Conservation (phyloP, 2,113 vertebrate species). For the Parus major region DNA sequence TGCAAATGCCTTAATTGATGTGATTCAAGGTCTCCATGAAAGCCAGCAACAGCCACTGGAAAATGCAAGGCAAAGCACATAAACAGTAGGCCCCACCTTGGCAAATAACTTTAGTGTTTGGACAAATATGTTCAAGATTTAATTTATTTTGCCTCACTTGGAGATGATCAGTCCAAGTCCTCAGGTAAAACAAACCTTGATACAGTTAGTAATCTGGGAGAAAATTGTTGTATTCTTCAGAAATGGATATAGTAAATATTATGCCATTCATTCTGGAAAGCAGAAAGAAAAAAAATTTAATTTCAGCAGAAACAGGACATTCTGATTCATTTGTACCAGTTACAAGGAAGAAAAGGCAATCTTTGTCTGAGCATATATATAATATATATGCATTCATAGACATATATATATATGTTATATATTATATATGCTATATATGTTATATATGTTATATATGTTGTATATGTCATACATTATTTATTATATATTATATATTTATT, state of each 20-base stretch:
- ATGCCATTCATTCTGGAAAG: neutral
- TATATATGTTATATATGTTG: no score
- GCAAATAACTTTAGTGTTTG: neutral
- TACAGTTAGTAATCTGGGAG: neutral
- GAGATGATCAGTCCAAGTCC: neutral
- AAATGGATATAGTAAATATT: neutral
- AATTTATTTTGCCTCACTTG: neutral
- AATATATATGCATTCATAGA: no score
- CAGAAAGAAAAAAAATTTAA: neutral
- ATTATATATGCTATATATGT: no score
- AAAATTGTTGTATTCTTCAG: neutral
- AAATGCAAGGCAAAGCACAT: neutral
- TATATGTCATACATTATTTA: no score
- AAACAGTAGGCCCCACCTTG: neutral
- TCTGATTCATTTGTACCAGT: neutral
- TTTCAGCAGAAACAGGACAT: neutral
- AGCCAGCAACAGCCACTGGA: rapidly evolving
- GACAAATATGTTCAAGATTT: neutral
- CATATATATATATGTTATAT: no score
- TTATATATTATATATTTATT: no score
- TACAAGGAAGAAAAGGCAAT: neutral
- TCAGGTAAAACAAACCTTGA: neutral
- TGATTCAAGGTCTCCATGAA: neutral
- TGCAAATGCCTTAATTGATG: neutral
- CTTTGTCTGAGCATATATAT: neutral